Base-by-base conservation (phyloP, 2,797 vertebrate genomes). In the Darevskia nairensis region DNA sequence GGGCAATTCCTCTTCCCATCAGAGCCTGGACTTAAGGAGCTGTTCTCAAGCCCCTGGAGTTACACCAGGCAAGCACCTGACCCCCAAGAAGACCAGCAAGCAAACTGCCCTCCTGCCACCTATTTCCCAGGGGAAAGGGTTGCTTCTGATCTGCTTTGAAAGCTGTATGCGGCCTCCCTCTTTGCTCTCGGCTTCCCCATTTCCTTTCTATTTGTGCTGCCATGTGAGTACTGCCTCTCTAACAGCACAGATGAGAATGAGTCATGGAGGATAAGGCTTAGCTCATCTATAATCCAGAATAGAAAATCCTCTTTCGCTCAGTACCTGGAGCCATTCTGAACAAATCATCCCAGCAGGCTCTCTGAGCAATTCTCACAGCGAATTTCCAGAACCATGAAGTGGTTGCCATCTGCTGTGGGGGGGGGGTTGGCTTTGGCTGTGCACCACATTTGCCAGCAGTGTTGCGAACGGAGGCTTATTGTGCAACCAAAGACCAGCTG, bases 281-380 rank as follows among this genome's bases (percentile, higher is more conserved):
- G 94, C 94, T 91, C 87, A 89, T 87, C 76, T 86, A 90, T 95
- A 94, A 96, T 93, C 94, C 93, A 94, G 91, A 80, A 89, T 77
- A 81, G 82, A 87, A 95, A 96, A 96, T 95, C 94, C 90, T 92
- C 95, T 95, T 91, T 94, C 46, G 89, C 93, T 85, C 84, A 91
- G 86, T 92, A 93, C 93, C 93, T 92, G 92, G 87, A 91, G 90
- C 89, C 87, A 94, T 89, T 80, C 81, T 68, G 94, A 89, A 82
- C 86, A 93, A 90, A 94, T 84, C 88, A 9, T 7, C 86, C 55
- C 92, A 93, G 86, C 46, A 68, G 86, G 90, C 88, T 94, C 92
- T 92, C 86, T 91, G 91, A 94, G 90, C 88, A 94, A 93, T 94
- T 92, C 94, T 88, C 91, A 85, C 68, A 75, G 92, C 50, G 0